phyloP scores from a whole-genome alignment of 2,797 vertebrate genomes.

The Poeciliopsis paucimaculata region DNA sequence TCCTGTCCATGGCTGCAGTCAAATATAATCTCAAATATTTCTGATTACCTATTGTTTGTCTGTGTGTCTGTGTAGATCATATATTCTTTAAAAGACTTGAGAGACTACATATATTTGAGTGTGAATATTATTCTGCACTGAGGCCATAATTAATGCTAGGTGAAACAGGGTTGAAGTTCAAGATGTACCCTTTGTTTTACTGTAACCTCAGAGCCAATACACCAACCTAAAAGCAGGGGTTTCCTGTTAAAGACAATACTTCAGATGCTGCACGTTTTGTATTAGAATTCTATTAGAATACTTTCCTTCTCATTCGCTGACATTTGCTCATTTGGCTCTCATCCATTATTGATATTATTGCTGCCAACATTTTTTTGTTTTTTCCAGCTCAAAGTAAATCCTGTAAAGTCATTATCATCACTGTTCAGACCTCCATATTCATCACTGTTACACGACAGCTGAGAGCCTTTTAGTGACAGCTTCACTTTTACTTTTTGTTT shows the following conservation, averaged over 20 bases:
- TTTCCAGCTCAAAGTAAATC: conserved; percentile 2
- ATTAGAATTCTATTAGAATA: not conserved
- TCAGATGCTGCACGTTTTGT: not conserved
- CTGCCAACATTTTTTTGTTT: not conserved
- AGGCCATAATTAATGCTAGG: not conserved
- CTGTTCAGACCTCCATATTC: conserved; percentile 20
- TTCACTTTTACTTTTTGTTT: conserved; percentile 7
- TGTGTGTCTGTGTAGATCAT: not conserved
- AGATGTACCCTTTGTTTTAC: not conserved
- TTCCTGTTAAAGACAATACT: not conserved
- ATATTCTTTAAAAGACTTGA: not conserved
- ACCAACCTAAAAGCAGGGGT: not conserved
- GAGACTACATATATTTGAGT: not conserved
- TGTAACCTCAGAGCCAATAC: not conserved
- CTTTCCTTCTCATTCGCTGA: not conserved
- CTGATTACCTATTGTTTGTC: not conserved
- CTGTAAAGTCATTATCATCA: conserved; percentile 19
- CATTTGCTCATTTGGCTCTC: not conserved
- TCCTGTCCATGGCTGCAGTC: not conserved
- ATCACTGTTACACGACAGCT: conserved; percentile 19
- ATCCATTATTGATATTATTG: not conserved
- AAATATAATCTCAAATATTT: not conserved
- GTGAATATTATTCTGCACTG: not conserved
- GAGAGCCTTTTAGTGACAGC: conserved; percentile 46
- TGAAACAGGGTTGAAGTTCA: not conserved